Evolutionary conservation across 2,888 invertebrate species (phyloP).

Genomic region (Steinernema carpocapsae): DNA sequence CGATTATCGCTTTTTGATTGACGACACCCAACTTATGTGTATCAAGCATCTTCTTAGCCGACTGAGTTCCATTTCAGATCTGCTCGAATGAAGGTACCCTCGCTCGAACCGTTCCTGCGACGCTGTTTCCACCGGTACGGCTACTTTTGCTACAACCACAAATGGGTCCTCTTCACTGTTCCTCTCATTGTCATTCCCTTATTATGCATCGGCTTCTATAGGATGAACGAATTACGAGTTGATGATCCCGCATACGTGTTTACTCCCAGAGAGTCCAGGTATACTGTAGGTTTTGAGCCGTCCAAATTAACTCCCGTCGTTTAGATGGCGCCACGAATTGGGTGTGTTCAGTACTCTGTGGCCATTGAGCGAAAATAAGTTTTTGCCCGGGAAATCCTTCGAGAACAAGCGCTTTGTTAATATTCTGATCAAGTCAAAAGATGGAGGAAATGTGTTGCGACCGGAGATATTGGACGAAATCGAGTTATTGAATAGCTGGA

Average conservation of each 20-base stretch:
- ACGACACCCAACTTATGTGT: background rate
- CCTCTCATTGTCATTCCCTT: constrained; percentile 57
- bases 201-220: constrained; percentile 58
- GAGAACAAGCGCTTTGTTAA: constrained; percentile 67
- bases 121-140: constrained; percentile 65
- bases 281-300: background rate
- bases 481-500: constrained; percentile 61
- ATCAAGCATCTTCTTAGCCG: constrained; percentile 45
- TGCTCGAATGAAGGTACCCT: constrained; percentile 41
- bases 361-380: constrained; percentile 67
- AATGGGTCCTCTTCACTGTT: constrained; percentile 59
- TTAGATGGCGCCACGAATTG: constrained; percentile 64
- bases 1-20: constrained; percentile 26
- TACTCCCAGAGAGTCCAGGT: constrained; percentile 66
- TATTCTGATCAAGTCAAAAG: constrained; percentile 60
- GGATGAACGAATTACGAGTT: constrained; percentile 59
- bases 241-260: constrained; percentile 68
- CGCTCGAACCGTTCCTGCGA: constrained; percentile 61
- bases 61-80: constrained; percentile 53
- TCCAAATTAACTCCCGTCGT: constrained; percentile 31
- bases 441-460: constrained; percentile 62
- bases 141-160: constrained; percentile 45
- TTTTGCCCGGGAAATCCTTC: constrained; percentile 67
- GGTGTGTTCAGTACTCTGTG: constrained; percentile 63
- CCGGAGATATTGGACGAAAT: constrained; percentile 62